Percentiles rank a stretch among this genome's conserved stretches.
Conservation (phyloP, 2,888 invertebrate species). For the Macroteleia sp. region DNA sequence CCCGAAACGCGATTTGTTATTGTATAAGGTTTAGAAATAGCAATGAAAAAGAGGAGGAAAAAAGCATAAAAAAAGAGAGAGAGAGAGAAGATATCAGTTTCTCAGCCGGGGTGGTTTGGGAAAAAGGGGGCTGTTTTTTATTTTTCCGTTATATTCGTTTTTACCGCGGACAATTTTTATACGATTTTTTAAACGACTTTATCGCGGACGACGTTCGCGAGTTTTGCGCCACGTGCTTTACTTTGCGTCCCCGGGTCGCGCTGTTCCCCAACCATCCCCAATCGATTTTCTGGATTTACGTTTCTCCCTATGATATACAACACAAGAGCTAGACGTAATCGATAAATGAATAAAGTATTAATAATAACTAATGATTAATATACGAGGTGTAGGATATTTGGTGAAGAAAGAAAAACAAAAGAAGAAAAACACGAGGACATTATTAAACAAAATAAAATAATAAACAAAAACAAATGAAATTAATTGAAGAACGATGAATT, state of each 20-base stretch:
- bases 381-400: slow-evolving; percentile 65
- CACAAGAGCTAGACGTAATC: slow-evolving; percentile 74
- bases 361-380: slow-evolving; percentile 68
- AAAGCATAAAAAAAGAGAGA: slow-evolving; percentile 11
- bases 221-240: slow-evolving; percentile 2
- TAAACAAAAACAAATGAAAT: slow-evolving; percentile 12
- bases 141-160: slow-evolving; percentile 18
- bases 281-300: slow-evolving; percentile 56
- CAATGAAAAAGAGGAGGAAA: slow-evolving; percentile 20
- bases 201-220: background rate
- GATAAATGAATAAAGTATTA: slow-evolving; percentile 73
- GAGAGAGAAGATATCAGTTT: slow-evolving; percentile 63
- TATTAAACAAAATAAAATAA: too few relatives aligned
- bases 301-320: slow-evolving; percentile 74
- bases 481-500: slow-evolving; percentile 34
- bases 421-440: too few relatives aligned
- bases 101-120: slow-evolving; percentile 50
- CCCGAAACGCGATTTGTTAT: slow-evolving; percentile 72
- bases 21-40: slow-evolving; percentile 66
- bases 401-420: slow-evolving; percentile 21
- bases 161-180: slow-evolving; percentile 28
- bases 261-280: slow-evolving; percentile 50
- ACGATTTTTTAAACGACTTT: slow-evolving; percentile 37
- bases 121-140: background rate
- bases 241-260: background rate